phyloP scores from a whole-genome alignment of 2,888 invertebrate species.

The Brachyopa scutellaris region DNA sequence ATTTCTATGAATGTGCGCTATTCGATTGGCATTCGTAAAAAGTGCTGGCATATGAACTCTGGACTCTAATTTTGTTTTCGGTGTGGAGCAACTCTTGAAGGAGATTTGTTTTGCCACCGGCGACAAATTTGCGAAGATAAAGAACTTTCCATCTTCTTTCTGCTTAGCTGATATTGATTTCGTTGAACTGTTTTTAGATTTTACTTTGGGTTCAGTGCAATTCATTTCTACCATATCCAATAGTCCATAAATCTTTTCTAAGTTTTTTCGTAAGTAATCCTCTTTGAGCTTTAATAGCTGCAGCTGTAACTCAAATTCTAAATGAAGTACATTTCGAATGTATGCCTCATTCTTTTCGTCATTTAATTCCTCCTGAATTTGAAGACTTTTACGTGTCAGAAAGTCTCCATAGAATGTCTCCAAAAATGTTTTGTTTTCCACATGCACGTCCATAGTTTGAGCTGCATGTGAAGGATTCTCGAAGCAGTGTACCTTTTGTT shows the following conservation, averaged over 20 bases:
- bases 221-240: slow-evolving; percentile 20
- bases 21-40: not conserved
- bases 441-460: not conserved
- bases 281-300: slow-evolving; percentile 38
- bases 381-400: not conserved
- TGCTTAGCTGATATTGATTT: not conserved
- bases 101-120: slow-evolving; percentile 25
- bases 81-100: slow-evolving; percentile 5
- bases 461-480: not conserved
- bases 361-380: not conserved
- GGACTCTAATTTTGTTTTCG: not conserved
- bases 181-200: not conserved
- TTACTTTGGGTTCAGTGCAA: not conserved
- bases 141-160: not conserved
- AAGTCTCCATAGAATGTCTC: not conserved
- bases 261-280: slow-evolving; percentile 27
- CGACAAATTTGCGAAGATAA: not conserved
- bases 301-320: slow-evolving; percentile 39
- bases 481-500: slow-evolving; percentile 4
- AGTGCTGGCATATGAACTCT: not conserved
- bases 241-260: slow-evolving; percentile 34
- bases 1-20: slow-evolving; percentile 78
- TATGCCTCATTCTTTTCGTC: not conserved
- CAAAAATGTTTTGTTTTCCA: not conserved
- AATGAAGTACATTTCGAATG: slow-evolving; percentile 28